phyloP scores from a whole-genome alignment of 2,888 invertebrate species.

The Diachrysia chrysitis region DNA sequence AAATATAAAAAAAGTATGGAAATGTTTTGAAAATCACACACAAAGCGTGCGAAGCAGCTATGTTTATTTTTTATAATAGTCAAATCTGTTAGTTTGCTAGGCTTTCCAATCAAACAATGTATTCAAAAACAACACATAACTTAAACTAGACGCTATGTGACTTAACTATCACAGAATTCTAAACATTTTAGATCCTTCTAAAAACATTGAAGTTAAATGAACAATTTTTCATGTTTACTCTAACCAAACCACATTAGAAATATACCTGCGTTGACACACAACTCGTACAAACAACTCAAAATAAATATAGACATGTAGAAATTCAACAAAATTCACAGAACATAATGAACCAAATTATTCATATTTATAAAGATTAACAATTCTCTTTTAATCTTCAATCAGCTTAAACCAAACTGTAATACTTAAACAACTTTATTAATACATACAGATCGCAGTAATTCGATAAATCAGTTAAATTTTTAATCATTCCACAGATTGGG shows the following conservation, averaged over 20 bases:
- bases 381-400: slow-evolving; percentile 11
- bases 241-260: neutral
- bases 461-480: slow-evolving; percentile 28
- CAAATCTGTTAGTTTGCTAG: no score
- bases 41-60: no score
- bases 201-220: no score
- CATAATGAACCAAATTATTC: neutral
- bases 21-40: no score
- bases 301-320: neutral
- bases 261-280: neutral
- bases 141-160: no score
- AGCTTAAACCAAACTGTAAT: slow-evolving; percentile 14
- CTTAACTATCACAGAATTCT: neutral
- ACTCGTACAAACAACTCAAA: neutral
- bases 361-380: slow-evolving; percentile 6
- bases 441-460: slow-evolving; percentile 11
- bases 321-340: neutral
- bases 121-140: no score
- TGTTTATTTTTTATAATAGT: no score
- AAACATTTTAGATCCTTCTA: neutral
- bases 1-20: no score
- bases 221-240: neutral
- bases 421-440: slow-evolving; percentile 24
- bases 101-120: no score
- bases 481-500: slow-evolving; percentile 29